phyloP scores from a whole-genome alignment of 2,113 vertebrate species.

The Galemys pyrenaicus region DNA sequence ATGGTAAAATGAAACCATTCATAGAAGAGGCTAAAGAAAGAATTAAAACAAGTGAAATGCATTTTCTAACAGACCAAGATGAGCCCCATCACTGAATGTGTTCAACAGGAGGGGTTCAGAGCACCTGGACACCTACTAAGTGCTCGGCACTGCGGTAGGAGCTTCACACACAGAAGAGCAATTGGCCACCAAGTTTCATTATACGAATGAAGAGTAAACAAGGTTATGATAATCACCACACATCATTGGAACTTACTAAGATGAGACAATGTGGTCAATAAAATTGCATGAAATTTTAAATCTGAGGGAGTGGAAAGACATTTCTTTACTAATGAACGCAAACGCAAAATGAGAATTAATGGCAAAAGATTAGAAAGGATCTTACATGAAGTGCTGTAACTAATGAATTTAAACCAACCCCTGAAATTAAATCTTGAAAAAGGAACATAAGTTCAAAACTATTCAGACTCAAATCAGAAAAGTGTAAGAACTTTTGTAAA shows the following conservation, averaged over 20 bases:
- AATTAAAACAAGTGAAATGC: not conserved
- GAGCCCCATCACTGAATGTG: not conserved
- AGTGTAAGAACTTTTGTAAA: not conserved
- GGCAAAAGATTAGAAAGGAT: not conserved
- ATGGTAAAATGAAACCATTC: not conserved
- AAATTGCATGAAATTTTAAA: not conserved
- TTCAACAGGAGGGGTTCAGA: not conserved
- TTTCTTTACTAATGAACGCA: not conserved
- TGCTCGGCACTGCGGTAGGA: fast-evolving
- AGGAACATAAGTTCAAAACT: not conserved
- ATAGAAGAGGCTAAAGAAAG: not conserved
- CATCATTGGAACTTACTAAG: not conserved
- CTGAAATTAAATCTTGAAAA: not conserved
- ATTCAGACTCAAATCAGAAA: not conserved
- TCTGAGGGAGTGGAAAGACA: not conserved
- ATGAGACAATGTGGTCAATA: not conserved
- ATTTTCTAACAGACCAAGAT: not conserved
- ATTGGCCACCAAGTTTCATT: not conserved
- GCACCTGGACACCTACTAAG: not conserved
- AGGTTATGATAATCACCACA: not conserved
- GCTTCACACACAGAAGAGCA: fast-evolving
- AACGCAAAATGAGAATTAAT: not conserved
- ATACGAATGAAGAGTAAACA: not conserved
- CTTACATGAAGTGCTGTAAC: not conserved
- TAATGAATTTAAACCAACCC: not conserved